Base-by-base conservation (phyloP, 2,113 vertebrate species). In the Anguilla japonica region DNA sequence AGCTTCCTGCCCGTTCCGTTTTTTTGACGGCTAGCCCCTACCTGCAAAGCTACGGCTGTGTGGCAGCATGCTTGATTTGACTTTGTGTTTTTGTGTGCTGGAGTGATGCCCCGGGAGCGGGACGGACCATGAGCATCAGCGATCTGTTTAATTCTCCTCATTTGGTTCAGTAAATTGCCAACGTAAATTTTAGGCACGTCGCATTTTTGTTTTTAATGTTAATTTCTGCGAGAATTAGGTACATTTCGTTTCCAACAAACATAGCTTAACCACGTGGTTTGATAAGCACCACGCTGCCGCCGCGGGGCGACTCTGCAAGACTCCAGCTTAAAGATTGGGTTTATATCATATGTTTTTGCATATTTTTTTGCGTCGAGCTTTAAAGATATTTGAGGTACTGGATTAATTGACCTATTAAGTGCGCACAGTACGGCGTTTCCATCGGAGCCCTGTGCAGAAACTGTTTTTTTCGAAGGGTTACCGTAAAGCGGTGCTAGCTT, bases 231-330 rank as follows among this genome's bases (percentile, higher is more conserved):
- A 75, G 88, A 95, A 96, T 95, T 93, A 91, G 91, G 89, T 89
- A 94, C 87, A 94, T 96, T 97, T 94, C 92, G 94, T 93, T 93
- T 94, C 94, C 93, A 96, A 95, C 96, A 97, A 97, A 97, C 96
- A 97, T 22, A 95, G 71, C 71, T 75, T n/a, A 97, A 97, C 96
- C 97, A 97, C 97, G 97, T 97, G 97, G 96, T 97, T 95, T 89
- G 93, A 90, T 89, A 93, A 95, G 92, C 95, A 92, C 94, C 96
- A 95, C 89, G 96, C 96, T 94, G 93, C 93, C 92, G 60, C 86
- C 85, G 89, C 83, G 89, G 50, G 60, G 60, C 39, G 80, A 85
- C 85, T 86, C 34, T 39, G 34, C 18, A 29, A 90, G 90, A 91
- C 82, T 89, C 41, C 50, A 4, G 82, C 83, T 87, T 50, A 87